Percentiles rank a stretch among this genome's conserved stretches.
phyloP scores from a whole-genome alignment of 2,113 vertebrate species.

The Hippolais icterina region DNA sequence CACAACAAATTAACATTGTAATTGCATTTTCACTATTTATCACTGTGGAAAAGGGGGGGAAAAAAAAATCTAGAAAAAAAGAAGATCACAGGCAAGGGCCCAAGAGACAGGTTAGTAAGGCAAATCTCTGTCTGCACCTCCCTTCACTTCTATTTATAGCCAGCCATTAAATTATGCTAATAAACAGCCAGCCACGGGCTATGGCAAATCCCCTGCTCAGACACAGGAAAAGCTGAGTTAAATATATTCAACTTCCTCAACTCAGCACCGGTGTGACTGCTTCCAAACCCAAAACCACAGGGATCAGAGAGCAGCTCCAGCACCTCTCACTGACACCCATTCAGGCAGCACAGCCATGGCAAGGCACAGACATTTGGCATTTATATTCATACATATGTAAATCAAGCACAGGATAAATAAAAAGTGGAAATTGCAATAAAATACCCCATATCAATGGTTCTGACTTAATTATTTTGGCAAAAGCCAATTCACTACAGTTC shows the following conservation, averaged over 20 bases:
- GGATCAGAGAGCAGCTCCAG: neutral
- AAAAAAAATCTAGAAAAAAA: slow-evolving; percentile 37
- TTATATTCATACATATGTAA: accelerated
- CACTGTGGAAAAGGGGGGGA: slow-evolving; percentile 42
- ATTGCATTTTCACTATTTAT: slow-evolving; percentile 88
- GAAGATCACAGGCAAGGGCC: slow-evolving; percentile 30
- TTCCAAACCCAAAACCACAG: neutral
- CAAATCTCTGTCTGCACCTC: slow-evolving; percentile 65
- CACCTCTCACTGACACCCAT: neutral
- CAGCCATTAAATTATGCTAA: slow-evolving; percentile 45
- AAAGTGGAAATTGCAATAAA: neutral
- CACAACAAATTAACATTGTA: slow-evolving; percentile 90
- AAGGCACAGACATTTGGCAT: accelerated
- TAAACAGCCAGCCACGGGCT: neutral
- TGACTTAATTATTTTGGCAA: neutral
- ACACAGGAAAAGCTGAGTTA: neutral
- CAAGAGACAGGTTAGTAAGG: slow-evolving; percentile 57
- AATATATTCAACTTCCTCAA: neutral
- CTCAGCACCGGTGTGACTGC: neutral
- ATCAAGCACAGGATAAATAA: neutral
- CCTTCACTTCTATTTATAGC: slow-evolving; percentile 77
- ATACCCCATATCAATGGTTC: neutral
- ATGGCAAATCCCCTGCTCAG: neutral
- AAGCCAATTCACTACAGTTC: neutral
- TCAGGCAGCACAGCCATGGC: neutral